phyloP scores from a whole-genome alignment of 2,888 invertebrate genomes.

The Andrena bucephala region DNA sequence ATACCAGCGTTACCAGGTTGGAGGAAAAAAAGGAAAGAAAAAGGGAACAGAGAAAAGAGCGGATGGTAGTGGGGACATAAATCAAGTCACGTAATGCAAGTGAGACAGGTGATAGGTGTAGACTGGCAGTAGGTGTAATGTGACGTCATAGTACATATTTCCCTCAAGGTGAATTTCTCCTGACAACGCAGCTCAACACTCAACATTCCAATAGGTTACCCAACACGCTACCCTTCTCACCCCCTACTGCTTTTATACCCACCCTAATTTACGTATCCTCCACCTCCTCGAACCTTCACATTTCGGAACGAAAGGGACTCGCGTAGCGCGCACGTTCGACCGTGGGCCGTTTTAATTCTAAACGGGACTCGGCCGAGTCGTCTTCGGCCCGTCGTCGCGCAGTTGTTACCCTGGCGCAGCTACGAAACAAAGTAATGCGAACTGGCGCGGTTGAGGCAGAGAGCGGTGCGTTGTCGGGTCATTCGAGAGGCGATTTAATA shows the following conservation, averaged over 20 bases:
- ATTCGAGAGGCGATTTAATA: constrained; percentile 81
- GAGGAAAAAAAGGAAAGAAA: too few species aligned
- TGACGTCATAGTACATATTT: too few species aligned
- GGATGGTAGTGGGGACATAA: too few species aligned
- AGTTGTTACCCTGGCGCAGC: constrained; percentile 26
- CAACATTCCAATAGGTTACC: too few species aligned
- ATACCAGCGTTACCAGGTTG: too few species aligned
- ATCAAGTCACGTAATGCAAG: too few species aligned
- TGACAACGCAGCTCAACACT: too few species aligned
- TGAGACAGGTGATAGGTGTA: too few species aligned
- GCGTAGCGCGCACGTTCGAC: neutral
- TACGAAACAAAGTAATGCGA: constrained; percentile 48
- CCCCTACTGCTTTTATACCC: neutral
- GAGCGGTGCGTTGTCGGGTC: constrained; percentile 73
- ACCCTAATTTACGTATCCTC: neutral
- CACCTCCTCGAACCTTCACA: neutral
- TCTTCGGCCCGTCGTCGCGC: neutral
- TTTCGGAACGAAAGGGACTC: neutral
- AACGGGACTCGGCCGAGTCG: neutral
- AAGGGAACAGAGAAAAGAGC: too few species aligned
- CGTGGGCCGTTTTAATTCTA: constrained; percentile 26
- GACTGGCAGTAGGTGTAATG: too few species aligned
- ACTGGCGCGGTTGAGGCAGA: constrained; percentile 47
- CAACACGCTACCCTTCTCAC: neutral
- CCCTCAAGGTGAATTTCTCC: too few species aligned